A percentile compares a stretch with the other conserved stretches of the same genome.
Conservation (phyloP, 2,888 invertebrate species). For the Gortyna flavago region DNA sequence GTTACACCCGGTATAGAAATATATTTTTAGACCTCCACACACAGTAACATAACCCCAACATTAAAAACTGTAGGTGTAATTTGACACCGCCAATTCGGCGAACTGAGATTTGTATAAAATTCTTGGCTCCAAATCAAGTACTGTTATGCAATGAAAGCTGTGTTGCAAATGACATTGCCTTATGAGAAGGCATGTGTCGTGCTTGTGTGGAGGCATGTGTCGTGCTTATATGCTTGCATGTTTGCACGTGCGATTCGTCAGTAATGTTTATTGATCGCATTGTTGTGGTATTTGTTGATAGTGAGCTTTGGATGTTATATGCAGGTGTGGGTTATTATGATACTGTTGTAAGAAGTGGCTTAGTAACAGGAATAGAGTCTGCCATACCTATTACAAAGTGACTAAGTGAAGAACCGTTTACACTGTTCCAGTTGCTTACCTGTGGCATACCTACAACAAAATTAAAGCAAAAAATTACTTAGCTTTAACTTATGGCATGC, state of each 20-base stretch:
- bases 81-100: conserved; percentile 45
- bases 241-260: conserved; percentile 55
- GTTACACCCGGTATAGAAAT: not conserved
- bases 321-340: conserved; percentile 16
- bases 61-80: conserved; percentile 13
- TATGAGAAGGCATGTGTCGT: conserved; percentile 22
- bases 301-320: not conserved
- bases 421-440: not conserved
- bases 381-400: not conserved
- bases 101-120: conserved; percentile 42
- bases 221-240: conserved; percentile 47
- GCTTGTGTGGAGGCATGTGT: conserved; percentile 18
- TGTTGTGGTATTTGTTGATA: conserved; percentile 36
- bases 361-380: not conserved
- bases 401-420: not conserved
- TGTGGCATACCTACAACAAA: no score
- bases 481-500: no score
- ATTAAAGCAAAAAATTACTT: no score
- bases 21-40: not conserved
- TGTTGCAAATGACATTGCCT: conserved; percentile 47
- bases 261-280: conserved; percentile 55
- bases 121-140: conserved; percentile 46
- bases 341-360: not conserved
- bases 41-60: conserved; percentile 4
- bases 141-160: conserved; percentile 54